A percentile compares a stretch with the other conserved stretches of the same genome.
phyloP scores from a whole-genome alignment of 1,140 invertebrate species.

The Teleogryllus occipitalis region DNA sequence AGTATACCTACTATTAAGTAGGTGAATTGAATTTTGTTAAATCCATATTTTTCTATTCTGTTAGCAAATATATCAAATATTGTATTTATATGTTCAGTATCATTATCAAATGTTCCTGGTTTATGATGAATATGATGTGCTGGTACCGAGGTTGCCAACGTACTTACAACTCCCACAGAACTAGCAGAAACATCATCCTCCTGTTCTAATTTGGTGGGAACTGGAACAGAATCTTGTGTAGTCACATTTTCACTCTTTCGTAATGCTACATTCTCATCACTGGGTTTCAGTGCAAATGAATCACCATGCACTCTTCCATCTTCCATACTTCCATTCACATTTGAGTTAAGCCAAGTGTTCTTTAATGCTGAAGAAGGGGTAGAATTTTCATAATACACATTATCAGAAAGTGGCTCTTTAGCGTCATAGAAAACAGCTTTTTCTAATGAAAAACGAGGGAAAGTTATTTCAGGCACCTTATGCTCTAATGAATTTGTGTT shows the following conservation, averaged over 20 bases:
- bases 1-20: slow-evolving; percentile 39
- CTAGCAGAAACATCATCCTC: background rate
- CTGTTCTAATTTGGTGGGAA: background rate
- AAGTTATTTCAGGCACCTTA: too few species aligned
- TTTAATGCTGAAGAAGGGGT: too few species aligned
- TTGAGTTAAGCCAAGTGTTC: too few species aligned
- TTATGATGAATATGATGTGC: slow-evolving; percentile 20
- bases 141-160: background rate
- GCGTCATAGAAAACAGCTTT: too few species aligned
- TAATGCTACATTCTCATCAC: background rate
- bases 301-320: too few species aligned
- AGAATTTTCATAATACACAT: too few species aligned
- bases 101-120: slow-evolving; percentile 30
- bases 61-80: slow-evolving; percentile 25
- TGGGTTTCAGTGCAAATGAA: background rate
- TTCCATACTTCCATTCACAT: too few species aligned
- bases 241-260: background rate
- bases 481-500: too few species aligned
- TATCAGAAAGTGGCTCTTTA: too few species aligned
- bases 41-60: slow-evolving; percentile 30
- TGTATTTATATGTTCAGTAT: slow-evolving; percentile 25
- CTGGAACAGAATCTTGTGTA: background rate
- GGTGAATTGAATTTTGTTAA: slow-evolving; percentile 40
- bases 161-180: background rate
- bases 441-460: too few species aligned